Evolutionary conservation across 2,888 invertebrate species (phyloP), one percentile per base, ranked within the genome.

Genomic region (Rapana venosa): DNA sequence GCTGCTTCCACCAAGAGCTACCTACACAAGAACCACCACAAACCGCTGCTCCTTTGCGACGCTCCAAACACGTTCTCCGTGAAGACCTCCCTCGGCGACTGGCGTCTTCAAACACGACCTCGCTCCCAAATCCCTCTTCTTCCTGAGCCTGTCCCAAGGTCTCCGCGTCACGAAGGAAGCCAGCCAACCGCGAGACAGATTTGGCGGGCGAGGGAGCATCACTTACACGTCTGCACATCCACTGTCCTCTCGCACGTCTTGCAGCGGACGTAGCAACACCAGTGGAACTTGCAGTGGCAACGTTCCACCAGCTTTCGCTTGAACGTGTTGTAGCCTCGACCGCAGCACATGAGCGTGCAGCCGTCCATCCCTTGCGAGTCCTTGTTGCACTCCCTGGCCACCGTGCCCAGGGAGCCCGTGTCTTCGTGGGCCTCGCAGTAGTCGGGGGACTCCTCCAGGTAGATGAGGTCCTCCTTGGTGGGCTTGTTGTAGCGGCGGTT

Each of bases 211-310:
- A 47, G 74, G 74, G 4, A 20, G 22, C 22, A 35, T 94, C 97
- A 98, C 97, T 98, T 98, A 97, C 98, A 98, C 91, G 98, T 98
- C 96, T 98, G 98, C 88, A 98, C 97, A 95, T 98, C 98, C 91
- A 97, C 97, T 86, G 96, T 95, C 97, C 97, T 97, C 94, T 97
- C 97, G 96, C 99, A 99, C 89, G 98, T 98, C 96, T 98, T 98
- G 96, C 99, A 99, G 95, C 98, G 97, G 91, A 99, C 99, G 95
- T 98, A 97, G 96, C 99, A 99, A 97, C 99, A 99, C 99, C 99
- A 99, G 96, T 98, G 98, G 96, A 99, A 99, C 96, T 98, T 98
- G 97, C 99, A 99, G 95, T 98, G 97, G 96, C 99, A 99, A 92
- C 98, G 97, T 95, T 98, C 98, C 92, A 97, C 97, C 90, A 97